Evolutionary conservation across 1,140 invertebrate species (phyloP).

Genomic region (Sycobia sp.): DNA sequence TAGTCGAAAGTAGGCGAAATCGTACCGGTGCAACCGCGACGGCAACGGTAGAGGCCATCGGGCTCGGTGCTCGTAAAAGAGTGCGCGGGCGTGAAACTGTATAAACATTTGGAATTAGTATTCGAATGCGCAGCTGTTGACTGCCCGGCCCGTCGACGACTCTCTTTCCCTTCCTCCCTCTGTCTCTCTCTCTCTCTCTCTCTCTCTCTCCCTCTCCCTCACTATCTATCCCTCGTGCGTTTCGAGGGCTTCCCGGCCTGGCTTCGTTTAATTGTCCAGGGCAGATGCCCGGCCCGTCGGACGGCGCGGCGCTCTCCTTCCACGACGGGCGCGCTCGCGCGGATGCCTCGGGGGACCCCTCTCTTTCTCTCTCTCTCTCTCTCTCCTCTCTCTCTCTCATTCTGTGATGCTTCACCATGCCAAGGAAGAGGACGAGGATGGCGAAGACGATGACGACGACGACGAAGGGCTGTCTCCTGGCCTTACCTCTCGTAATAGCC

Average conservation of each 20-base stretch:
- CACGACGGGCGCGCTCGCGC: not conserved
- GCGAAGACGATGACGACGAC: too few species aligned
- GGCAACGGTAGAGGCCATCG: not conserved
- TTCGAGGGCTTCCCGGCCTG: not conserved
- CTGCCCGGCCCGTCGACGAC: conserved; percentile 24
- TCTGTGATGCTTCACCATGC: too few species aligned
- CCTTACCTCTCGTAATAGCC: too few species aligned
- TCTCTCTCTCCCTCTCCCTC: not conserved
- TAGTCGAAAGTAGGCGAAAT: too few species aligned
- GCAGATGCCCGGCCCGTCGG: not conserved
- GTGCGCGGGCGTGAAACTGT: conserved; percentile 47
- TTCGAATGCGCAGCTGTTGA: conserved; percentile 59
- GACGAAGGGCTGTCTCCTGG: too few species aligned
- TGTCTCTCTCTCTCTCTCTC: conserved; percentile 13
- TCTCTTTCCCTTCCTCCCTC: conserved; percentile 41
- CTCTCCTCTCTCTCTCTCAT: too few species aligned
- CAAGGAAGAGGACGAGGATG: too few species aligned
- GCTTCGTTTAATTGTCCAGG: too few species aligned
- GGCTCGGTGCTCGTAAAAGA: conserved; percentile 28
- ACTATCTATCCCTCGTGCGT: conserved; percentile 10
- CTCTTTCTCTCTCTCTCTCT: too few species aligned
- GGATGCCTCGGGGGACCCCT: too few species aligned
- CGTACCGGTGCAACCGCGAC: too few species aligned
- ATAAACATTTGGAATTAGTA: conserved; percentile 61
- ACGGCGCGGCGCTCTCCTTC: conserved; percentile 18